Base-by-base conservation (phyloP, 2,888 invertebrate genomes). In the Andrena camellia region DNA sequence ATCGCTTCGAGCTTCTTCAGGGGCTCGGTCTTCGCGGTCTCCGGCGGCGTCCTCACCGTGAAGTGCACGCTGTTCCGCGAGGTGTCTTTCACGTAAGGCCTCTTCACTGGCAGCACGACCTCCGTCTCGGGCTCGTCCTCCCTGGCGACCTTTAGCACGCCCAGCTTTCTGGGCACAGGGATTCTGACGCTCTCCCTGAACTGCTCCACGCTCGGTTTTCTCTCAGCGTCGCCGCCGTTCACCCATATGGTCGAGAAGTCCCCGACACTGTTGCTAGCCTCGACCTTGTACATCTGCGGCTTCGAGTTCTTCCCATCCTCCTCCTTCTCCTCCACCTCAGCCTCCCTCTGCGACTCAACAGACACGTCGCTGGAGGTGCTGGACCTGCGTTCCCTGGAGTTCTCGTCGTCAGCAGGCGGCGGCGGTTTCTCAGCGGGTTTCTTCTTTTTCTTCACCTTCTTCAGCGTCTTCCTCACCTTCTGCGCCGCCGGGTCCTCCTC, bases 181-280 rank as follows among this genome's bases (percentile, higher is more conserved):
- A 93, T 87, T 35, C 85, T 89, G 2, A 93, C 88, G 74, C 92
- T 93, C 72, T 93, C 93, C 10, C 93, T 84, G 66, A 91, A 92
- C 52, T 93, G 92, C n/a, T 92, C 93, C 1, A 87, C 66, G 3
- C 68, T 68, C 2, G 29, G 33, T 1, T 75, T 57, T 3, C 75
- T 60, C 6, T 86, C 82, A 5, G 31, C 74, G 0, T 29, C 60
- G 0, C 74, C 70, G 0, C 90, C 83, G 50, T 90, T 92, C 17
- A 93, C 73, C 90, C 85, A 88, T 0, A 93, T 60, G 0, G 92
- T 93, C 0, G 94, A 92, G 23, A 93, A 90, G 60, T 94, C 93
- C 0, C 92, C 94, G 0, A 91, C 92, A 54, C 93, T 94, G 74
- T 94, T 93, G 31, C 89, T 91, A 1, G 93, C 93, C 62, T 94